Evolutionary conservation across 2,888 invertebrate species (phyloP).

Genomic region (Blera fallax): DNA sequence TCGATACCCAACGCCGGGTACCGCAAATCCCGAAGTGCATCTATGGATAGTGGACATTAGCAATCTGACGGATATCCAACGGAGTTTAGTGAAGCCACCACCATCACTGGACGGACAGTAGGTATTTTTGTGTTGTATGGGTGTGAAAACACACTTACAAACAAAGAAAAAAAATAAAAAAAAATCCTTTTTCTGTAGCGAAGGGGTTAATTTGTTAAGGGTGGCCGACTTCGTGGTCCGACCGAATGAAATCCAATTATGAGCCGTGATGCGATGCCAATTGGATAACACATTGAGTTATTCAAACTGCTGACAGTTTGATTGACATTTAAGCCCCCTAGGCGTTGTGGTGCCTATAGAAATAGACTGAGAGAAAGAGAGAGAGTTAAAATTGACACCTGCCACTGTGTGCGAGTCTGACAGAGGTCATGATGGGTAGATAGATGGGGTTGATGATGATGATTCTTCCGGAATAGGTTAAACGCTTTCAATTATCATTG

Average conservation of each 20-base stretch:
- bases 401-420: not conserved
- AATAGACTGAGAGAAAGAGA: too few species aligned
- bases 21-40: constrained; percentile 91
- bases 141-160: constrained; percentile 27
- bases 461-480: constrained; percentile 29
- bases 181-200: not conserved
- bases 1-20: constrained; percentile 94
- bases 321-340: constrained; percentile 37
- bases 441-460: not conserved
- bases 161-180: constrained; percentile 8
- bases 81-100: constrained; percentile 88
- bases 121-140: constrained; percentile 81
- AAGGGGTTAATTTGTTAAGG: constrained; percentile 28
- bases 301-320: constrained; percentile 57
- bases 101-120: constrained; percentile 90
- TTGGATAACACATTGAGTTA: constrained; percentile 59
- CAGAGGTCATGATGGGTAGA: constrained; percentile 32
- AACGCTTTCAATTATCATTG: constrained; percentile 57
- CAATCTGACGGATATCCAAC: constrained; percentile 85
- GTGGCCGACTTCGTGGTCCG: not conserved
- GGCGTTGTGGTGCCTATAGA: too few species aligned
- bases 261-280: constrained; percentile 48
- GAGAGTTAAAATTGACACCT: constrained; percentile 16
- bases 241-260: constrained; percentile 57
- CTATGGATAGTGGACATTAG: constrained; percentile 91